Evolutionary conservation across 2,888 invertebrate species (phyloP).

Genomic region (Patella caerulea): DNA sequence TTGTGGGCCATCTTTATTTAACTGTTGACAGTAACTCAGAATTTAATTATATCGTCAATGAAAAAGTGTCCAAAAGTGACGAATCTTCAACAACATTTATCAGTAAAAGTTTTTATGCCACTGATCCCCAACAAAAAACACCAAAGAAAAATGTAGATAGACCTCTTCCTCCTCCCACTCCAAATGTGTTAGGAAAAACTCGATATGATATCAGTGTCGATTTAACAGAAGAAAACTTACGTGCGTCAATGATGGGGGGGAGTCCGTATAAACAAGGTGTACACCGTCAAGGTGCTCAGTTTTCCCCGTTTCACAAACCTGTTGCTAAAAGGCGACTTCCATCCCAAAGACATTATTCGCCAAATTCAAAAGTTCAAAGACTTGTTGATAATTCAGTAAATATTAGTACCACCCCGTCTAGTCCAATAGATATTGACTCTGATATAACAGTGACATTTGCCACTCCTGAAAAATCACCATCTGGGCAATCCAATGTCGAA

Average conservation of each 20-base stretch:
- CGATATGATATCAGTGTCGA: background rate
- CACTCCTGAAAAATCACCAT: background rate
- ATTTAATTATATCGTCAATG: slow-evolving; percentile 7
- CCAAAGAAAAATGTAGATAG: slow-evolving; percentile 1
- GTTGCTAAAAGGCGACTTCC: background rate
- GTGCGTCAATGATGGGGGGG: background rate
- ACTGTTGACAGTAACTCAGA: background rate
- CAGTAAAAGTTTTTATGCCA: slow-evolving; percentile 12
- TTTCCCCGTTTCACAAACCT: background rate
- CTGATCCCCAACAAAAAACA: slow-evolving; percentile 1
- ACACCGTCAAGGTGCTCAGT: background rate
- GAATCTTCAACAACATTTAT: slow-evolving; percentile 8
- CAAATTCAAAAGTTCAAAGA: background rate
- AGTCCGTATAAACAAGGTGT: too few relatives aligned
- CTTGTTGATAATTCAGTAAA: background rate
- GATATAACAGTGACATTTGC: background rate
- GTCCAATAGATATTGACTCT: background rate
- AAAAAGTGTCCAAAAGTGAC: slow-evolving; percentile 7
- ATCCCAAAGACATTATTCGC: background rate
- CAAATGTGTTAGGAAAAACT: background rate
- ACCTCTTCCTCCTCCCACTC: background rate
- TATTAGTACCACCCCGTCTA: background rate
- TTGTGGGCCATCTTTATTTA: background rate
- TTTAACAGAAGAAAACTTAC: background rate
- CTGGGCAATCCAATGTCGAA: background rate